A percentile compares a stretch with the other conserved stretches of the same genome.
Conservation (phyloP, 2,797 vertebrate species). For the Lepidocolaptes lacrymiger region DNA sequence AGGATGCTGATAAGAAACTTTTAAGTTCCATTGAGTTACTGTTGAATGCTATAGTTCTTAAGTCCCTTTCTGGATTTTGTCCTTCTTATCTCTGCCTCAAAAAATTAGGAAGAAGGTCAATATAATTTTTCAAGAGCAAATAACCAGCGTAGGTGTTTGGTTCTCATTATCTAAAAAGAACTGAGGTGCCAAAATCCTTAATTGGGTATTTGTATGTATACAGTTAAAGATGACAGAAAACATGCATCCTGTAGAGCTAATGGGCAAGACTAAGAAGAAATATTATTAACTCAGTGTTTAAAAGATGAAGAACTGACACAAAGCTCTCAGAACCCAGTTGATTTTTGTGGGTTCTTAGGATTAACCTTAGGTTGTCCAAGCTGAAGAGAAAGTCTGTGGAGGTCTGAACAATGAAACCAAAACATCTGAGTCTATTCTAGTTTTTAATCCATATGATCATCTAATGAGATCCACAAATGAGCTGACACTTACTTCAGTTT, state of each 20-base stretch:
- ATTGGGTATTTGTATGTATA: neutral
- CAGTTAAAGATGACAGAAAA: neutral
- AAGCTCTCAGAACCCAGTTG: neutral
- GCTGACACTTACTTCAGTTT: neutral
- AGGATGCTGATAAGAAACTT: neutral
- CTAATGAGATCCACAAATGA: neutral
- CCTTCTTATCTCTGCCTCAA: neutral
- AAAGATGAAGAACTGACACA: neutral
- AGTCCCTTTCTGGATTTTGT: neutral
- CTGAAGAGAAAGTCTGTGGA: neutral
- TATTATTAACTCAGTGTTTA: neutral
- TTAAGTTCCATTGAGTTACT: neutral
- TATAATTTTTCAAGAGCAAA: neutral
- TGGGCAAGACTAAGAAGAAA: neutral
- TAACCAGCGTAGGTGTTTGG: neutral
- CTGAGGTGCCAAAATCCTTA: neutral
- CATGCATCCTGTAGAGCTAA: neutral
- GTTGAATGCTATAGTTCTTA: neutral
- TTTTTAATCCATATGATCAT: neutral
- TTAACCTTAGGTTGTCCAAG: neutral
- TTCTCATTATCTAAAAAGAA: neutral
- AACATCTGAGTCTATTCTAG: neutral
- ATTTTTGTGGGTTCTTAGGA: neutral
- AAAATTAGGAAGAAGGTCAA: neutral
- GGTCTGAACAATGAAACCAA: neutral